phyloP scores from a whole-genome alignment of 2,113 vertebrate species.

The Lophura nycthemera region DNA sequence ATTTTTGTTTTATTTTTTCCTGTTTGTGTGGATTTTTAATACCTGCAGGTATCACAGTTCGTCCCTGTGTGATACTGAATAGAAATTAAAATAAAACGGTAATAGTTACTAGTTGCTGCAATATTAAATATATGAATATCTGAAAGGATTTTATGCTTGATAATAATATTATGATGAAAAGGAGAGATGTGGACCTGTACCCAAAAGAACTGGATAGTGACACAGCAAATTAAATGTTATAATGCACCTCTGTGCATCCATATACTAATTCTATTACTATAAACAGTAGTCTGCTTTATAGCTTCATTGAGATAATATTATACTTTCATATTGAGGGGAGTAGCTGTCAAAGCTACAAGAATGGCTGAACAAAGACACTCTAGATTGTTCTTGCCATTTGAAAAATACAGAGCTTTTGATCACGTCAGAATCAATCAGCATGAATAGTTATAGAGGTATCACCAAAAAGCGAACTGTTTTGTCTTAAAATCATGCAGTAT shows the following conservation, averaged over 20 bases:
- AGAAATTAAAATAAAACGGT: background rate
- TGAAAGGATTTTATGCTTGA: background rate
- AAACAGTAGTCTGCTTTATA: background rate
- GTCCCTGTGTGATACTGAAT: background rate
- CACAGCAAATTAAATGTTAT: background rate
- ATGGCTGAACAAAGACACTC: background rate
- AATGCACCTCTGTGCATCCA: background rate
- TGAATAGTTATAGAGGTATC: background rate
- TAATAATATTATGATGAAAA: background rate
- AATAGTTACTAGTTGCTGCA: conserved; percentile 2
- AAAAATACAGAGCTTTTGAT: background rate
- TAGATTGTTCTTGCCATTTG: background rate
- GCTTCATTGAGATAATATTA: background rate
- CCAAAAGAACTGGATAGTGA: background rate
- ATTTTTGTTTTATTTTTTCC: background rate
- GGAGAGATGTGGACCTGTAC: background rate
- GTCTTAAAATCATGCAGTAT: background rate
- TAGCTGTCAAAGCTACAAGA: background rate
- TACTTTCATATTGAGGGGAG: background rate
- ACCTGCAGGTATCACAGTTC: background rate
- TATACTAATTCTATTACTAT: background rate
- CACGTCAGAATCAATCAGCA: background rate
- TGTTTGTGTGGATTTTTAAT: background rate
- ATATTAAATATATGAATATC: background rate
- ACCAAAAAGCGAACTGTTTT: background rate